Conservation (phyloP, 2,113 vertebrate genomes). For the Melanocharis versteri region DNA sequence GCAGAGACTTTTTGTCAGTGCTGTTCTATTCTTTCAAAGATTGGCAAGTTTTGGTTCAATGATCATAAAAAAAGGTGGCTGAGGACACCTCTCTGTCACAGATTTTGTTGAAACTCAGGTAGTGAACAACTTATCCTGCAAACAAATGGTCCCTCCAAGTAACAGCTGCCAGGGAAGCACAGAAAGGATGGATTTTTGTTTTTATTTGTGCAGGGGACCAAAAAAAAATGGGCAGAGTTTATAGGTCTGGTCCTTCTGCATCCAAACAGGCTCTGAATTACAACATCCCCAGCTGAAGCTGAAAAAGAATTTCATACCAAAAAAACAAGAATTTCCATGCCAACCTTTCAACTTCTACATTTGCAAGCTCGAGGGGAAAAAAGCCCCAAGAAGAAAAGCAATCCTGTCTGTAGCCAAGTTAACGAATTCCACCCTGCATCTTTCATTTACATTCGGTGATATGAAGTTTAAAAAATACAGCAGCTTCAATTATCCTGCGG, state of each 20-base stretch:
- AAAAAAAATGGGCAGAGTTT: neutral
- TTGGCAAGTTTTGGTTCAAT: neutral
- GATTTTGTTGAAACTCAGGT: neutral
- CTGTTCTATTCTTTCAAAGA: neutral
- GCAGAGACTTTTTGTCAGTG: neutral
- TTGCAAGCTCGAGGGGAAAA: neutral
- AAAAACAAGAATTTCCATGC: neutral
- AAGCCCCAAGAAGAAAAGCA: neutral
- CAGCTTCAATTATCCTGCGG: constrained; percentile 7
- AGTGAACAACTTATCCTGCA: neutral
- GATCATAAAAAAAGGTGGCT: neutral
- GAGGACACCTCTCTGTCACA: neutral
- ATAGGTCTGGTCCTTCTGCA: neutral
- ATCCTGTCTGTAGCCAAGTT: neutral
- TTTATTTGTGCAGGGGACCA: neutral
- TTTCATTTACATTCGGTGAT: neutral
- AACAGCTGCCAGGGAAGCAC: neutral
- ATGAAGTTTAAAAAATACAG: neutral
- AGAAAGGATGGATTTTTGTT: neutral
- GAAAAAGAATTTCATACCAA: neutral
- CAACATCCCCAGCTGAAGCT: neutral
- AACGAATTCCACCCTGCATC: neutral
- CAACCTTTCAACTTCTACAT: neutral
- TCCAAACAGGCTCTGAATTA: neutral
- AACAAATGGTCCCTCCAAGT: neutral